These are phyloP conservation scores for Chrysina gloriosa DNA, from an alignment of 2,888 invertebrate species.

Conservation along the genomic window DNA sequence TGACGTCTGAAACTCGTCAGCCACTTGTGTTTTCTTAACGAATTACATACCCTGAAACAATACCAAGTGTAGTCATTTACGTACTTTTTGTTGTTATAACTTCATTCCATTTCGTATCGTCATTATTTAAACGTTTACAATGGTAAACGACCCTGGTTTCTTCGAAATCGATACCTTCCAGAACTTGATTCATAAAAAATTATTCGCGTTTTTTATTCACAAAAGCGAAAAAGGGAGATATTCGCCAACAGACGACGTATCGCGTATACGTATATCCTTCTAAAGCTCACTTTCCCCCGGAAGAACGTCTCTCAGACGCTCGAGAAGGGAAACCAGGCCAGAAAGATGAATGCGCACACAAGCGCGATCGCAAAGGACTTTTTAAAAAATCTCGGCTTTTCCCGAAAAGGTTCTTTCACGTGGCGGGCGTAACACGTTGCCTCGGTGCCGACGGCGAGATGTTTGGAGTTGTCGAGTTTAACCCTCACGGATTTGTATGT, in stretches of 20 bases:
- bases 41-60: too few species aligned
- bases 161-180: too few species aligned
- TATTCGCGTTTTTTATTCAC: conserved; percentile 10
- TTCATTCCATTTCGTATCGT: too few species aligned
- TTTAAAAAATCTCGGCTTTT: neutral
- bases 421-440: neutral
- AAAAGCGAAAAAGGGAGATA: neutral
- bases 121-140: too few species aligned
- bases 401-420: neutral
- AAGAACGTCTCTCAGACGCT: neutral
- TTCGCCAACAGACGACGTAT: neutral
- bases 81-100: too few species aligned
- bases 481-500: conserved; percentile 7
- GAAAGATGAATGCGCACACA: neutral
- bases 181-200: too few species aligned
- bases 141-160: too few species aligned
- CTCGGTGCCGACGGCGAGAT: neutral
- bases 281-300: neutral
- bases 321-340: neutral
- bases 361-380: neutral
- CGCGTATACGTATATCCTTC: too few species aligned
- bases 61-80: too few species aligned
- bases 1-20: too few species aligned
- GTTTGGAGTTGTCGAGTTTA: conserved; percentile 9
- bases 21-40: too few species aligned